phyloP scores from a whole-genome alignment of 2,113 vertebrate species.

The Datnioides undecimradiatus region DNA sequence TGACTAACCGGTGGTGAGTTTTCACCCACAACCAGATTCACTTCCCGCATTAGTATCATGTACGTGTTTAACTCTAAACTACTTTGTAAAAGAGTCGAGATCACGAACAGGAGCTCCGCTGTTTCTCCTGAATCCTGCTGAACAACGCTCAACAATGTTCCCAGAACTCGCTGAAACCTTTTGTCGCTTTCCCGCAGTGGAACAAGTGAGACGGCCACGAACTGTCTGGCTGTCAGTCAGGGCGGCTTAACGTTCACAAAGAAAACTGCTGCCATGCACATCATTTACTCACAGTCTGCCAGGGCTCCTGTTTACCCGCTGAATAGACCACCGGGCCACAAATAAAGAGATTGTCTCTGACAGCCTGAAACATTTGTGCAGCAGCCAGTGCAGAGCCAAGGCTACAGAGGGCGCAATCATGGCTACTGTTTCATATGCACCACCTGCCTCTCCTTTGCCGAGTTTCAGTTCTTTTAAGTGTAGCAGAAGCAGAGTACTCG shows the following conservation, averaged over 20 bases:
- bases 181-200: constrained; percentile 50
- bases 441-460: neutral
- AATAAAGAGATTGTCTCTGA: constrained; percentile 44
- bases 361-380: constrained; percentile 40
- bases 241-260: constrained; percentile 77
- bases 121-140: constrained; percentile 15
- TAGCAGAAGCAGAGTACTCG: neutral
- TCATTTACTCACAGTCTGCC: constrained; percentile 53
- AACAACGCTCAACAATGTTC: constrained; percentile 42
- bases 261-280: constrained; percentile 66
- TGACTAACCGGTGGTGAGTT: neutral
- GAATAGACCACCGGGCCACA: constrained; percentile 42
- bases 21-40: neutral
- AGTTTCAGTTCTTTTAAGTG: neutral
- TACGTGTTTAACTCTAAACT: constrained; percentile 6
- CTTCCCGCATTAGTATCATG: constrained; percentile 5
- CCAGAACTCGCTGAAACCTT: constrained; percentile 49
- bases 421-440: constrained; percentile 48
- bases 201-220: constrained; percentile 60
- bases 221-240: constrained; percentile 41
- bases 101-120: constrained; percentile 32
- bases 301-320: constrained; percentile 53
- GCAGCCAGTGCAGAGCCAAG: constrained; percentile 20
- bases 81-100: constrained; percentile 1
- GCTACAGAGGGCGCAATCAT: constrained; percentile 18